Evolutionary conservation across 2,113 vertebrate genomes (phyloP).

Genomic region (Eurypyga helias): DNA sequence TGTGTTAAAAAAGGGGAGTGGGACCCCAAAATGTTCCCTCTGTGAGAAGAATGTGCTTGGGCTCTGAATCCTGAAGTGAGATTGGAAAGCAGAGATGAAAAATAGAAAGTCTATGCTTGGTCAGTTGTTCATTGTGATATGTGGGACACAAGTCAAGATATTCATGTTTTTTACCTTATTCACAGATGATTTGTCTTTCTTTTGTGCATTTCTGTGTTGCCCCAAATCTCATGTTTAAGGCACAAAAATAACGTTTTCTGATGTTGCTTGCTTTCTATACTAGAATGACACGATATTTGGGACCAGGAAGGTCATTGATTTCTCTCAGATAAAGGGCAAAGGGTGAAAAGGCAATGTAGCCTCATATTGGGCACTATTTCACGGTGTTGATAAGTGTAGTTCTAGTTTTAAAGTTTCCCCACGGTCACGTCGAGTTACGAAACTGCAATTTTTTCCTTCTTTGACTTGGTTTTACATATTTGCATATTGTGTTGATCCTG

Average conservation of each 20-base stretch:
- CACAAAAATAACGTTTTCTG: background rate
- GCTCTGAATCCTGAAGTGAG: background rate
- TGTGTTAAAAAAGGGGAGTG: background rate
- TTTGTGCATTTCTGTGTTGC: background rate
- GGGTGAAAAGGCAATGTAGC: background rate
- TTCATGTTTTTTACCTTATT: background rate
- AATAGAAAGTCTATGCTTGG: background rate
- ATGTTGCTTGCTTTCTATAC: background rate
- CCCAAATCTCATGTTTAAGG: background rate
- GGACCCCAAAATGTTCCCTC: background rate
- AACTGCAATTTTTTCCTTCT: background rate
- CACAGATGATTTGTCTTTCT: background rate
- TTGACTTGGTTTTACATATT: background rate
- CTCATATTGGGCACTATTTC: background rate
- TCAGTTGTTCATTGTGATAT: background rate
- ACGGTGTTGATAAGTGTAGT: background rate
- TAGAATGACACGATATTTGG: background rate
- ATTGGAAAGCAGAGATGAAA: background rate
- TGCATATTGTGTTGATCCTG: background rate
- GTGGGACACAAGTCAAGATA: background rate
- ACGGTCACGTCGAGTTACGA: fast-evolving
- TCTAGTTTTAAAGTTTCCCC: background rate
- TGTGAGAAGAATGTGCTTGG: background rate
- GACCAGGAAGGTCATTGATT: background rate
- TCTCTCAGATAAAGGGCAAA: background rate